phyloP scores from a whole-genome alignment of 2,888 invertebrate species.

The Melieria crassipennis region DNA sequence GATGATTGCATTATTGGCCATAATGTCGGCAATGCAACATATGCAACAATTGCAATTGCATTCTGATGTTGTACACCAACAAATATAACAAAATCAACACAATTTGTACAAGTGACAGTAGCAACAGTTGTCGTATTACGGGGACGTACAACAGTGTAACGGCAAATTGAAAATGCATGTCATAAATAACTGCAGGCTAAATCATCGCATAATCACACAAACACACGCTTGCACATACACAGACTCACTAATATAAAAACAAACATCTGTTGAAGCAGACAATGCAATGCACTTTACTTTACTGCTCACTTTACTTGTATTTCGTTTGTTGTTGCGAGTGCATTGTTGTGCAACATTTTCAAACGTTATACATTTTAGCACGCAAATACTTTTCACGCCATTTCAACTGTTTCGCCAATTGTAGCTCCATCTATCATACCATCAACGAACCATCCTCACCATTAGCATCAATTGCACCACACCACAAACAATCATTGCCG shows the following conservation, averaged over 20 bases:
- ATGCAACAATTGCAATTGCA: constrained; percentile 47
- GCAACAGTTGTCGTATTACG: constrained; percentile 1
- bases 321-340: too few species aligned
- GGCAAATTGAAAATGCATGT: constrained; percentile 52
- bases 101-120: not conserved
- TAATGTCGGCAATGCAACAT: constrained; percentile 22
- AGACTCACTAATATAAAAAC: not conserved
- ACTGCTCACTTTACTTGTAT: too few species aligned
- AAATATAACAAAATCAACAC: not conserved
- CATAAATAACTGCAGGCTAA: constrained; percentile 50
- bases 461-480: constrained; percentile 33
- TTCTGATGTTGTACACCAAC: constrained; percentile 44
- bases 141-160: constrained; percentile 43
- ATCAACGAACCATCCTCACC: constrained; percentile 39
- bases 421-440: constrained; percentile 50
- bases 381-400: not conserved
- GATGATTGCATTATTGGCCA: not conserved
- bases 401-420: constrained; percentile 17
- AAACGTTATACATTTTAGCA: not conserved
- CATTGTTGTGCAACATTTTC: not conserved
- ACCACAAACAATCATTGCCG: constrained; percentile 2
- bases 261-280: too few species aligned
- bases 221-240: not conserved
- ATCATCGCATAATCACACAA: not conserved
- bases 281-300: too few species aligned